Percentiles rank a stretch among this genome's conserved stretches.
phyloP scores from a whole-genome alignment of 2,888 invertebrate species.

The Acleris literana region DNA sequence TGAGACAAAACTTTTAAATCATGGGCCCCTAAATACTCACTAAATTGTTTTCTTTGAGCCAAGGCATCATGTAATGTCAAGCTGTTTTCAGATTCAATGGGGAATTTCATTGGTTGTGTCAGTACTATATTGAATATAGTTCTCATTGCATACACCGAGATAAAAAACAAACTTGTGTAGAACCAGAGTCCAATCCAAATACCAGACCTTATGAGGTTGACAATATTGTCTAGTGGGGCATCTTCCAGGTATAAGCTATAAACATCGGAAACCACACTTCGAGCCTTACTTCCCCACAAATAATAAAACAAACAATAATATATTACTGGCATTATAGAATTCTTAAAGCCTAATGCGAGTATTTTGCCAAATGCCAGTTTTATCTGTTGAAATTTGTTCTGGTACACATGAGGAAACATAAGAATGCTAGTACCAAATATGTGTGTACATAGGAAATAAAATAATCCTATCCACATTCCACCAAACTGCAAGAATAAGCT shows the following conservation, averaged over 20 bases:
- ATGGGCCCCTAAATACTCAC: constrained; percentile 89
- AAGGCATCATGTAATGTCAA: constrained; percentile 86
- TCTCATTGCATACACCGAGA: constrained; percentile 88
- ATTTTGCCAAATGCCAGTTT: constrained; percentile 83
- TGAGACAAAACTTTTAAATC: constrained; percentile 88
- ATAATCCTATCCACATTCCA: constrained; percentile 87
- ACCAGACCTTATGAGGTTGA: constrained; percentile 72
- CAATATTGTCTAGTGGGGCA: constrained; percentile 75
- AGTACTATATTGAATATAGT: constrained; percentile 88
- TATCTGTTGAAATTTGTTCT: constrained; percentile 87
- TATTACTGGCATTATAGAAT: constrained; percentile 85
- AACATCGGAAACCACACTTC: constrained; percentile 76
- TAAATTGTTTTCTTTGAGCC: constrained; percentile 85
- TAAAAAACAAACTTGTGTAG: constrained; percentile 86
- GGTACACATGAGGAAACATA: constrained; percentile 88
- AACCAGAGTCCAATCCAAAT: constrained; percentile 87
- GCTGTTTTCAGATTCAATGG: constrained; percentile 77
- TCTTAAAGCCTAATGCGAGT: constrained; percentile 82
- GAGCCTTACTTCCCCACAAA: constrained; percentile 83
- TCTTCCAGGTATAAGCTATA: constrained; percentile 82
- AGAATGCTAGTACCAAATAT: constrained; percentile 82
- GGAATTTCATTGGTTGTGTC: constrained; percentile 87
- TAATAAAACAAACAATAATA: constrained; percentile 86
- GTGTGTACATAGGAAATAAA: constrained; percentile 83
- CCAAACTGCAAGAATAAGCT: constrained; percentile 86